Base-by-base conservation (phyloP, 2,797 vertebrate species). In the Phataginus tetradactyla region DNA sequence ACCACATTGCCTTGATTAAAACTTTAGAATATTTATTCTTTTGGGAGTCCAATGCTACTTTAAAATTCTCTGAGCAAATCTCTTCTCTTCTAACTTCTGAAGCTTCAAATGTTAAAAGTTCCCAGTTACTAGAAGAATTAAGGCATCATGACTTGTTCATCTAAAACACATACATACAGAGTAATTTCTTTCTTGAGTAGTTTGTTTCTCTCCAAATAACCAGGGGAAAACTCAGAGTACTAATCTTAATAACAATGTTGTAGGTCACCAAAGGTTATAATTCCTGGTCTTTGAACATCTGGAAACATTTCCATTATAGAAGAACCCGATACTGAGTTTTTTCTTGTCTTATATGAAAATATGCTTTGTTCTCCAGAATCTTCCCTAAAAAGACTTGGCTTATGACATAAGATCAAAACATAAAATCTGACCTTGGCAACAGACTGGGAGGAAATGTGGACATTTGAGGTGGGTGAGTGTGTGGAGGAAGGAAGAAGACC, bases 301-400 rank as follows among this genome's bases (percentile, higher is more conserved):
- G 90, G 88, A 96, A 89, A 29, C n/a, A 72, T 85, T 96, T 95
- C 78, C n/a, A 34, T 63, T 75, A 4, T 12, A 51, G 49, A 96
- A 75, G 37, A 90, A 72, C 8, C 11, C 20, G 34, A 29, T 49
- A 32, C 57, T 51, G 51, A 90, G 34, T 81, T 80, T 34, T 59
- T 86, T n/a, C 29, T 77, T 86, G 78, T 77, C 53, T 92, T n/a
- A 49, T 72, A 80, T 59, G 32, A 72, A 91, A 66, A 86, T 80
- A 42, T 61, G 72, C 68, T 95, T 93, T 96, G 92, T 91, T 95
- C 86, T 92, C 53, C 18, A 80, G 86, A 57, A 57, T 59, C 77
- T 79, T 84, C 63, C 63, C 63, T 91, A 20, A 90, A 45, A 94
- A 63, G 34, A 4, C 59, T 57, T 57, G 29, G 21, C 55, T 79